Evolutionary conservation across 2,797 vertebrate species (phyloP).

Genomic region (Manis pentadactyla): DNA sequence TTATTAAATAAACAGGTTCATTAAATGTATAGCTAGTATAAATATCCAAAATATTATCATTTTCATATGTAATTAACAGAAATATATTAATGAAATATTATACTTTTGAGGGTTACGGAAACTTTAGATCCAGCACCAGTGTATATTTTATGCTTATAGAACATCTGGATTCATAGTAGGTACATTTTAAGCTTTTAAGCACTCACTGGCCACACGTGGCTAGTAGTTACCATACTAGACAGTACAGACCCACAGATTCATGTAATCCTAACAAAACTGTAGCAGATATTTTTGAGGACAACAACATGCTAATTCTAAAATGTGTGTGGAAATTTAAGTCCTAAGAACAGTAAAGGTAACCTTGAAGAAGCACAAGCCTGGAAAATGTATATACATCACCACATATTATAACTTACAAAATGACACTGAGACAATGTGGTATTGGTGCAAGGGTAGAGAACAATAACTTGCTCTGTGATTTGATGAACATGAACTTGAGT

Average conservation of each 20-base stretch:
- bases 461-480: no score
- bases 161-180: neutral
- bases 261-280: neutral
- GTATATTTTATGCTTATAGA: neutral
- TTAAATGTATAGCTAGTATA: neutral
- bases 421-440: neutral
- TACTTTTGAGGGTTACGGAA: neutral
- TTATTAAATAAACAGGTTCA: no score
- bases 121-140: neutral
- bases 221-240: neutral
- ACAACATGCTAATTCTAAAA: neutral
- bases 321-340: neutral
- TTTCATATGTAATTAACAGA: neutral
- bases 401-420: neutral
- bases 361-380: neutral
- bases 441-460: neutral
- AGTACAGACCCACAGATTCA: neutral
- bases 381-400: neutral
- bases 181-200: neutral
- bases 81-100: neutral
- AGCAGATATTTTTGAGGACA: neutral
- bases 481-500: no score
- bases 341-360: neutral
- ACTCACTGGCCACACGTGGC: neutral
- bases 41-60: neutral